Percentiles rank a stretch among this genome's conserved stretches.
phyloP scores from a whole-genome alignment of 1,140 invertebrate species.

The Muscidifurax raptorellus region DNA sequence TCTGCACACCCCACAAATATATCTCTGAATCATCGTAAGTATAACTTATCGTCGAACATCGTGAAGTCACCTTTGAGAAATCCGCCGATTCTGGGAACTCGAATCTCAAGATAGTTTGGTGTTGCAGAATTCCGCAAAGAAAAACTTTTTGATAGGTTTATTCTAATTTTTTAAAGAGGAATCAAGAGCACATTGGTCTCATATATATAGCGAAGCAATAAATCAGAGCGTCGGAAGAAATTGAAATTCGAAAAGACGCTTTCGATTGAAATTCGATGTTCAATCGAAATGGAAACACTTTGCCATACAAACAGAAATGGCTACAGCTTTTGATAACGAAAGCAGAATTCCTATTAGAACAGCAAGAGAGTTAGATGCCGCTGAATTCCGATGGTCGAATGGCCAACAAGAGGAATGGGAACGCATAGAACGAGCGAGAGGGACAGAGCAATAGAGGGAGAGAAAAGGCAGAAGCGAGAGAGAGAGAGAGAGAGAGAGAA shows the following conservation, averaged over 20 bases:
- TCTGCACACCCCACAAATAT: conserved; percentile 68
- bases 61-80: neutral
- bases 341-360: conserved; percentile 29
- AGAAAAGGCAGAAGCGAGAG: conserved; percentile 31
- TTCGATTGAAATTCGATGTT: neutral
- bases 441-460: neutral
- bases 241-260: neutral
- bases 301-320: neutral
- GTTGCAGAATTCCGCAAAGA: too few species aligned
- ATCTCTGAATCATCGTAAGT: conserved; percentile 68
- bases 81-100: conserved; percentile 19
- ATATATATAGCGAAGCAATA: neutral
- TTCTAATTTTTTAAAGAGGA: too few species aligned
- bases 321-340: neutral
- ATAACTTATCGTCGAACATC: conserved; percentile 39
- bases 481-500: neutral
- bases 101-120: too few species aligned
- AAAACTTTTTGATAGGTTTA: too few species aligned
- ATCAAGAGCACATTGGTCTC: too few species aligned
- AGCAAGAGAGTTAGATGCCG: neutral
- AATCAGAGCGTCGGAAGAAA: neutral
- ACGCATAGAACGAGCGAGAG: neutral
- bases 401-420: conserved; percentile 18
- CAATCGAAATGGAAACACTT: neutral
- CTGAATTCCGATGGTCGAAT: conserved; percentile 23